Percentiles rank a stretch among this genome's conserved stretches.
Evolutionary conservation across 23 tunicate species (phyloP).

Genomic region (Botrylloides violaceus): DNA sequence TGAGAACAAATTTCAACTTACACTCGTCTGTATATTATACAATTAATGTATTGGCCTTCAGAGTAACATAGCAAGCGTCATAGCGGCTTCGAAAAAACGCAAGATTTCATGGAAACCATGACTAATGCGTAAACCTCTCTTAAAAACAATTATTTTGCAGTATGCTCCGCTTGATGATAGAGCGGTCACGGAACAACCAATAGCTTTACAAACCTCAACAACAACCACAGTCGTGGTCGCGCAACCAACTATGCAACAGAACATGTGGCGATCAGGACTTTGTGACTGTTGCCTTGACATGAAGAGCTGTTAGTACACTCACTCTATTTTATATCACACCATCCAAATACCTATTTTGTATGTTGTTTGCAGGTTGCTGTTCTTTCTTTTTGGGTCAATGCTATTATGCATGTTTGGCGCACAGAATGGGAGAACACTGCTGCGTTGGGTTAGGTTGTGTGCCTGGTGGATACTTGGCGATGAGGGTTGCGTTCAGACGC

Average conservation of each 20-base stretch:
- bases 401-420: conserved; percentile 35
- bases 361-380: conserved; percentile 39
- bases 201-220: neutral
- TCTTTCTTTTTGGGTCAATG: conserved; percentile 23
- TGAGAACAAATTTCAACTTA: no score
- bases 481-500: conserved; percentile 47
- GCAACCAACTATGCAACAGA: neutral
- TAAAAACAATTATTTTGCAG: no score
- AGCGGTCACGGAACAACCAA: neutral
- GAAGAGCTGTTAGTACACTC: conserved; percentile 56
- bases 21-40: no score
- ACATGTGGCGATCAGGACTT: conserved; percentile 26
- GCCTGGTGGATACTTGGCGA: conserved; percentile 52
- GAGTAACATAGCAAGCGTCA: no score
- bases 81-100: no score
- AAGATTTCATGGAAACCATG: no score
- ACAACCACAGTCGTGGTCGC: neutral
- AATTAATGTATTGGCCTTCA: no score
- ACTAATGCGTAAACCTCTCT: no score
- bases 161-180: neutral
- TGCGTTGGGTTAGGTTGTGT: conserved; percentile 72
- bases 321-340: neutral
- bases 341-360: no score
- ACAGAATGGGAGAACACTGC: conserved; percentile 55
- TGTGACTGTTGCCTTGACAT: conserved; percentile 57